phyloP scores from a whole-genome alignment of 1,140 invertebrate species.

The Drosophila azteca region DNA sequence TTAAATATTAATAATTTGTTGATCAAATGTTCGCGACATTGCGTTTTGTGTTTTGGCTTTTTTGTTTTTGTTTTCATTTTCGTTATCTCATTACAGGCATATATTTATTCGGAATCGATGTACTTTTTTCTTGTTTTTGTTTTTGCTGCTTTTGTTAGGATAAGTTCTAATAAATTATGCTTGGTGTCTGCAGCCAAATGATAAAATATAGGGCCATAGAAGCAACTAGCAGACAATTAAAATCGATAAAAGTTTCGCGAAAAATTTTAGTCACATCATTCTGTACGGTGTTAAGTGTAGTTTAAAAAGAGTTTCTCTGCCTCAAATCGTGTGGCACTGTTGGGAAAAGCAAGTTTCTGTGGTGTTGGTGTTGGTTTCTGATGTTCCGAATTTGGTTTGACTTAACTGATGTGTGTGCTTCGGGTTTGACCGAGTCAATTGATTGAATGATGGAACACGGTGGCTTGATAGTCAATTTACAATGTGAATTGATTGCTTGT shows the following conservation, averaged over 20 bases:
- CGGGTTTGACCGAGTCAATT: conserved; percentile 16
- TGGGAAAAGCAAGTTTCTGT: conserved; percentile 59
- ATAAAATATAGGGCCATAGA: conserved; percentile 7
- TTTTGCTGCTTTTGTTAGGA: conserved; percentile 29
- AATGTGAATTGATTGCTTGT: conserved; percentile 23
- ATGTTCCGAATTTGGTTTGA: conserved; percentile 24
- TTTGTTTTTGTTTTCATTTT: conserved; percentile 20
- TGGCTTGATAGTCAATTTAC: conserved; percentile 35
- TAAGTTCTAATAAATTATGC: conserved; percentile 56
- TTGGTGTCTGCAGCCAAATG: conserved; percentile 37
- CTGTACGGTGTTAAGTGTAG: conserved; percentile 9
- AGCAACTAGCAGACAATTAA: conserved; percentile 25
- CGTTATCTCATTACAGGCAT: conserved; percentile 53
- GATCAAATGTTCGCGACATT: conserved; percentile 44
- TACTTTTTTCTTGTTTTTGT: conserved; percentile 29
- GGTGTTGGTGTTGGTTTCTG: conserved; percentile 12
- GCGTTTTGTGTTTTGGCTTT: conserved; percentile 51
- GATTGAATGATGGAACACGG: conserved; percentile 8
- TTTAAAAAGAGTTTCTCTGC: conserved; percentile 38
- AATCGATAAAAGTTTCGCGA: conserved; percentile 23
- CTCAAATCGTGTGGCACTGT: conserved; percentile 12
- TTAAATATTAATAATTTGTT: conserved; percentile 75
- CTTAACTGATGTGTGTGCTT: conserved; percentile 21
- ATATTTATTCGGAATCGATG: conserved; percentile 72
- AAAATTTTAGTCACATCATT: conserved; percentile 47